Evolutionary conservation across 2,113 vertebrate genomes (phyloP).

Genomic region (Toxotes jaculatrix): DNA sequence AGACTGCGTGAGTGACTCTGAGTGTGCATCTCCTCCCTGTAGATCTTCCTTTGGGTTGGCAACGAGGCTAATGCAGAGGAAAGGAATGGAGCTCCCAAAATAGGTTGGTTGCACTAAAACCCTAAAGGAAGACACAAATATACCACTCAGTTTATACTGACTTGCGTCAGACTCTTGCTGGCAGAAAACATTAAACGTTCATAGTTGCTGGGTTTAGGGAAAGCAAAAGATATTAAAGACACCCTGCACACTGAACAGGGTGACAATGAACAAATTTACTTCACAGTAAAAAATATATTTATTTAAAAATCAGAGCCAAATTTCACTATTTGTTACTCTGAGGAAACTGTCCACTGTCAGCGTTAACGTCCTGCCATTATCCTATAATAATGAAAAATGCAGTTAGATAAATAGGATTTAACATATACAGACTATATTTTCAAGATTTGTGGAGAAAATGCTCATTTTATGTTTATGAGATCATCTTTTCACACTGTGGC

Average conservation of each 20-base stretch:
- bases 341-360: background rate
- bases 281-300: background rate
- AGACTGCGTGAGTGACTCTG: background rate
- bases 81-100: slow-evolving; percentile 80
- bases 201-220: background rate
- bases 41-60: slow-evolving; percentile 87
- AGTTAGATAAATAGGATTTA: background rate
- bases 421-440: background rate
- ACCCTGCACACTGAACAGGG: background rate
- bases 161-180: background rate
- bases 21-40: slow-evolving; percentile 10
- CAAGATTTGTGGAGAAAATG: no score
- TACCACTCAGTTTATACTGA: background rate
- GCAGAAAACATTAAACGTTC: background rate
- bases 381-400: background rate
- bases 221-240: background rate
- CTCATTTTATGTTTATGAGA: no score
- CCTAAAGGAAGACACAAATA: background rate
- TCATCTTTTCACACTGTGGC: no score
- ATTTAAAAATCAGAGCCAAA: background rate
- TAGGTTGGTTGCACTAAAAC: slow-evolving; percentile 75
- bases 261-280: background rate
- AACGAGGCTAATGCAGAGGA: slow-evolving; percentile 83
- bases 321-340: background rate
- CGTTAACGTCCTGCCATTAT: no score